These are phyloP conservation scores for Prosopocoilus inquinatus DNA, from an alignment of 2,888 invertebrate genomes.

Conservation along the genomic window DNA sequence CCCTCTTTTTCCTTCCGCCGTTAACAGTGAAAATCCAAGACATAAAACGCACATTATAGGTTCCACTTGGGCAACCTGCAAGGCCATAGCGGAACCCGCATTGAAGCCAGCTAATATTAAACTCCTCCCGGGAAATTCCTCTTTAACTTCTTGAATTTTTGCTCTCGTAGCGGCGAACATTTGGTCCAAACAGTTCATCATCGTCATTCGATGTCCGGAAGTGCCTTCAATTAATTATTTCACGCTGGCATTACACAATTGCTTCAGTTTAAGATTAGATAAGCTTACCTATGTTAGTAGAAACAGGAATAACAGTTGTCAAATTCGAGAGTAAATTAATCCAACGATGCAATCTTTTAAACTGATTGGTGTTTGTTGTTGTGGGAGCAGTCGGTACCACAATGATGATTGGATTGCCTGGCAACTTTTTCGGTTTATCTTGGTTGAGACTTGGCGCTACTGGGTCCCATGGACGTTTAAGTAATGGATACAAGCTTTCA, in stretches of 20 bases:
- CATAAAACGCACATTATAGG: conserved; percentile 72
- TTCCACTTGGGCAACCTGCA: conserved; percentile 72
- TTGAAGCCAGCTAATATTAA: conserved; percentile 77
- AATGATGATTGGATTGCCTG: conserved; percentile 67
- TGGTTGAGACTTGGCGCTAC: conserved; percentile 53
- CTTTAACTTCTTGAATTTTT: conserved; percentile 69
- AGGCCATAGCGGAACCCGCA: conserved; percentile 71
- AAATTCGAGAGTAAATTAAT: conserved; percentile 64
- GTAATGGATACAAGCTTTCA: conserved; percentile 63
- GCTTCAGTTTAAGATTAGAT: background rate
- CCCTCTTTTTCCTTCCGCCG: conserved; percentile 69
- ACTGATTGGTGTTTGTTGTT: conserved; percentile 47
- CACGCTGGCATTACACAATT: no score
- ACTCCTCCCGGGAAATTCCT: conserved; percentile 65
- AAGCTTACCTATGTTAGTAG: conserved; percentile 53
- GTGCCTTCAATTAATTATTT: conserved; percentile 20
- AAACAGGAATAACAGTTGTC: conserved; percentile 65
- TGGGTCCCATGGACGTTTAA: conserved; percentile 76
- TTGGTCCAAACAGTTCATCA: conserved; percentile 60
- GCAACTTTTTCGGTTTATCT: conserved; percentile 67
- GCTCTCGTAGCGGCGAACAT: conserved; percentile 65
- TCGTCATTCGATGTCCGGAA: conserved; percentile 48
- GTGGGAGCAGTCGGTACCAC: conserved; percentile 60
- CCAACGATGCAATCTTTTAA: conserved; percentile 68
- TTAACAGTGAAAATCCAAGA: conserved; percentile 74